Percentiles rank a stretch among this genome's conserved stretches.
Evolutionary conservation across 2,888 invertebrate species (phyloP).

Genomic region (Drosophila formosana): DNA sequence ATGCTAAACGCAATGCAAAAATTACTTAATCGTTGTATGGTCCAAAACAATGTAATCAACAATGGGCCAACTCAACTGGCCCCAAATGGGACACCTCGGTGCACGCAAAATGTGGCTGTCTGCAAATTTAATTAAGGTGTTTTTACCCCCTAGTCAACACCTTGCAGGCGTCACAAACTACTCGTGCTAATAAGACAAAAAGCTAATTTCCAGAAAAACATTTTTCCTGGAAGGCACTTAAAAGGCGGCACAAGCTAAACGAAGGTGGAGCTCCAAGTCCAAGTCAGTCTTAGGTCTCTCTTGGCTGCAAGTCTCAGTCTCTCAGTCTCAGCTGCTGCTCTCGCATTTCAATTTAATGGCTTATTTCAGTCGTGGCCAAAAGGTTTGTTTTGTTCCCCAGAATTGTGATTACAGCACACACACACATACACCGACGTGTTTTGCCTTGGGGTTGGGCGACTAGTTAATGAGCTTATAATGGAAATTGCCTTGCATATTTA

Average conservation of each 20-base stretch:
- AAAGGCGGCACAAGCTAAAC: conserved; percentile 52
- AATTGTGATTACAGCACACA: conserved; percentile 47
- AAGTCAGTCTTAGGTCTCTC: neutral
- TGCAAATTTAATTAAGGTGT: conserved; percentile 78
- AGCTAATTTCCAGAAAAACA: conserved; percentile 58
- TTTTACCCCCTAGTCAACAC: conserved; percentile 75
- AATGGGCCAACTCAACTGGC: conserved; percentile 42
- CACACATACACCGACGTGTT: neutral
- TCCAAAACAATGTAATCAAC: conserved; percentile 59
- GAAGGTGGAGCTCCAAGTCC: conserved; percentile 1
- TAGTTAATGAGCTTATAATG: conserved; percentile 73
- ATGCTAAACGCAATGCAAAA: conserved; percentile 66
- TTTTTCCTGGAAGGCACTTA: conserved; percentile 63
- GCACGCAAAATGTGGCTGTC: conserved; percentile 41
- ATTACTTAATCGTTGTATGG: conserved; percentile 55
- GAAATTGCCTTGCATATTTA: conserved; percentile 37
- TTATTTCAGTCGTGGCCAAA: conserved; percentile 26
- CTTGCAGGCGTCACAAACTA: conserved; percentile 63
- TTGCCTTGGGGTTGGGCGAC: conserved; percentile 26
- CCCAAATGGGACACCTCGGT: conserved; percentile 16
- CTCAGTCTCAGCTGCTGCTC: conserved; percentile 14
- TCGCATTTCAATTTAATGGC: conserved; percentile 38
- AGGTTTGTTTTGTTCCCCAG: conserved; percentile 41
- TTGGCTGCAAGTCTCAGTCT: neutral
- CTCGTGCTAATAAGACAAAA: conserved; percentile 21